Conservation (phyloP, 1,140 invertebrate genomes). For the Solenopsis fugax region DNA sequence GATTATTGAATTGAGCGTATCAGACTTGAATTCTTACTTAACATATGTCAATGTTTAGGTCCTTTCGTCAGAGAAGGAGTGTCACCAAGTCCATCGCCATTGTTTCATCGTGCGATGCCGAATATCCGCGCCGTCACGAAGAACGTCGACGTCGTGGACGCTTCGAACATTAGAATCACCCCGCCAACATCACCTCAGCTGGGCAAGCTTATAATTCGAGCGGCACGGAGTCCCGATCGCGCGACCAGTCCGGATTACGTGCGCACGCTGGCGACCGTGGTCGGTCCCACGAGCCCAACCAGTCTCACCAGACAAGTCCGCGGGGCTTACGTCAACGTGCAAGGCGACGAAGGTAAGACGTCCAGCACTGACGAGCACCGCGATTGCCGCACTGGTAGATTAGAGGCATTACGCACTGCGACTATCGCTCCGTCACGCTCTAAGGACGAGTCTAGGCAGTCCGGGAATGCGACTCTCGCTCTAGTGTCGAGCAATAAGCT, state of each 20-base stretch:
- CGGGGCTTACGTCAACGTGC: conserved; percentile 91
- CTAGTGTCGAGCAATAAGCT: conserved; percentile 61
- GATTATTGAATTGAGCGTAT: not conserved
- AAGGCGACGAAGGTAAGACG: conserved; percentile 89
- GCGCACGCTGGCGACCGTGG: conserved; percentile 88
- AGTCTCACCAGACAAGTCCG: conserved; percentile 84
- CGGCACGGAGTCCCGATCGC: conserved; percentile 87
- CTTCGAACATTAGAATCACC: conserved; percentile 73
- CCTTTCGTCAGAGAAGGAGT: conserved; percentile 84
- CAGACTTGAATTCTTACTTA: not conserved
- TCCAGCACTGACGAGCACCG: conserved; percentile 76
- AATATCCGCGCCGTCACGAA: conserved; percentile 83
- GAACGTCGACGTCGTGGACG: conserved; percentile 83
- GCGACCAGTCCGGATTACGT: conserved; percentile 88
- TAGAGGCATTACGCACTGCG: conserved; percentile 74
- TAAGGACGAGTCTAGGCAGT: conserved; percentile 44
- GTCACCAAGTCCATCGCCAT: conserved; percentile 84
- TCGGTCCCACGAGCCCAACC: conserved; percentile 87
- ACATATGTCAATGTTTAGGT: conserved; percentile 73
- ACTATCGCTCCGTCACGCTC: conserved; percentile 45
- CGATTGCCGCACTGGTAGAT: conserved; percentile 81
- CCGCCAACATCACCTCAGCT: conserved; percentile 75
- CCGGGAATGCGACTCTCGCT: not conserved
- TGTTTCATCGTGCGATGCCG: conserved; percentile 82
- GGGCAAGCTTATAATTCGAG: conserved; percentile 90